These are phyloP conservation scores for Esperia sulphurella DNA, from an alignment of 2,888 invertebrate species.

Conservation along the genomic window DNA sequence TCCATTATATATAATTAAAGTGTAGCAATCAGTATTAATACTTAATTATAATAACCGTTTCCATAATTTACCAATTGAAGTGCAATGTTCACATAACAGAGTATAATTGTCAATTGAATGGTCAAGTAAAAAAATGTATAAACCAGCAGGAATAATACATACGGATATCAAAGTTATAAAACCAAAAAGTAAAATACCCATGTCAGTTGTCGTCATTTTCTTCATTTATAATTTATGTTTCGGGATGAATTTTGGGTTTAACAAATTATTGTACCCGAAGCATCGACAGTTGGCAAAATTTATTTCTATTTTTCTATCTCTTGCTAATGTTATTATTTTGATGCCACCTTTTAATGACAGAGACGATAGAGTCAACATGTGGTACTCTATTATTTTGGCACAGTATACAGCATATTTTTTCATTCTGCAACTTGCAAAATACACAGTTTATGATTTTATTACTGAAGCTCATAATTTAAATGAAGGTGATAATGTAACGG, in stretches of 20 bases:
- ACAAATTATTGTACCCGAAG: not conserved
- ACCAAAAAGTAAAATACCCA: not conserved
- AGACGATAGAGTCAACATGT: not conserved
- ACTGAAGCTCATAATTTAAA: not conserved
- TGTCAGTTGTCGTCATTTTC: not conserved
- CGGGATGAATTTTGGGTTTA: conserved; percentile 3
- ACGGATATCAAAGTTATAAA: not conserved
- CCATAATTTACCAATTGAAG: too few species aligned
- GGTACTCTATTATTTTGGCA: not conserved
- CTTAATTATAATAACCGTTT: too few species aligned
- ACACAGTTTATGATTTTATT: not conserved
- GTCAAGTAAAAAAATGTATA: not conserved
- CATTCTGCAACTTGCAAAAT: not conserved
- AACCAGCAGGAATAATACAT: not conserved
- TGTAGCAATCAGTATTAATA: too few species aligned
- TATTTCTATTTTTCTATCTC: not conserved
- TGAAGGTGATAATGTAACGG: not conserved
- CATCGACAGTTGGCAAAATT: not conserved
- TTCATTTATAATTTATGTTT: not conserved
- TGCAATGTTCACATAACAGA: too few species aligned
- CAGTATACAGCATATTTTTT: not conserved
- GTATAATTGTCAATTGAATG: too few species aligned
- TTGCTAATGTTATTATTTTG: not conserved
- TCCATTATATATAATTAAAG: not conserved
- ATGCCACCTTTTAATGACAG: not conserved